Evolutionary conservation across 2,888 invertebrate species (phyloP).

Genomic region (Pammene fasciana): DNA sequence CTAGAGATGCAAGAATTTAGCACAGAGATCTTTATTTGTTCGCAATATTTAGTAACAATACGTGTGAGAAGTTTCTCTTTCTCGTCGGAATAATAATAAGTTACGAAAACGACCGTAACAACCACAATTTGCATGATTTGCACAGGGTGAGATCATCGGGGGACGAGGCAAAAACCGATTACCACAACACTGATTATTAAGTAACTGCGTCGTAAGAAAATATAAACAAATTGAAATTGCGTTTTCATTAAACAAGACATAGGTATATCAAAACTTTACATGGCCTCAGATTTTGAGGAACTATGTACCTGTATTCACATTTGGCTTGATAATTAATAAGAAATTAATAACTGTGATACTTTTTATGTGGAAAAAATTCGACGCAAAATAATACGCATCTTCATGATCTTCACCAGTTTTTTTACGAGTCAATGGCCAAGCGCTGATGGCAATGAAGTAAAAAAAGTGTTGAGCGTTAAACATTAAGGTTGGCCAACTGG

Average conservation of each 20-base stretch:
- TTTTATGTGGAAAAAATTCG: slow-evolving; percentile 1
- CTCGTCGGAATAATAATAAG: slow-evolving; percentile 7
- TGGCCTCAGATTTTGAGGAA: no score
- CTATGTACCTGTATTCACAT: no score
- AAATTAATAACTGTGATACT: slow-evolving; percentile 8
- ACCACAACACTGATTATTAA: slow-evolving; percentile 41
- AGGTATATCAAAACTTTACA: no score
- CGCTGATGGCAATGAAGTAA: slow-evolving; percentile 36
- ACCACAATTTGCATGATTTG: slow-evolving; percentile 46
- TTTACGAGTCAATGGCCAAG: slow-evolving; percentile 37
- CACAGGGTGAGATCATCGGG: slow-evolving; percentile 64
- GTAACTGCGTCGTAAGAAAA: slow-evolving; percentile 57
- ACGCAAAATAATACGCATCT: slow-evolving; percentile 23
- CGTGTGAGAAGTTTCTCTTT: slow-evolving; percentile 36
- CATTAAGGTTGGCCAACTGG: slow-evolving; percentile 30
- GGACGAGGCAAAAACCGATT: slow-evolving; percentile 60
- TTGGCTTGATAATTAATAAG: slow-evolving; percentile 5
- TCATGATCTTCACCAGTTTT: slow-evolving; percentile 30
- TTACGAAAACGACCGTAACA: slow-evolving; percentile 28
- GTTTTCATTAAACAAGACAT: not conserved
- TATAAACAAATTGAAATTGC: slow-evolving; percentile 23
- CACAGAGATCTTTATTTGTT: slow-evolving; percentile 18
- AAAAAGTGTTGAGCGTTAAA: slow-evolving; percentile 31
- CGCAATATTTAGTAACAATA: slow-evolving; percentile 22
- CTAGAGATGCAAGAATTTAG: slow-evolving; percentile 10